Evolutionary conservation across 2,888 invertebrate genomes (phyloP).

Genomic region (Lochmaea crataegi): DNA sequence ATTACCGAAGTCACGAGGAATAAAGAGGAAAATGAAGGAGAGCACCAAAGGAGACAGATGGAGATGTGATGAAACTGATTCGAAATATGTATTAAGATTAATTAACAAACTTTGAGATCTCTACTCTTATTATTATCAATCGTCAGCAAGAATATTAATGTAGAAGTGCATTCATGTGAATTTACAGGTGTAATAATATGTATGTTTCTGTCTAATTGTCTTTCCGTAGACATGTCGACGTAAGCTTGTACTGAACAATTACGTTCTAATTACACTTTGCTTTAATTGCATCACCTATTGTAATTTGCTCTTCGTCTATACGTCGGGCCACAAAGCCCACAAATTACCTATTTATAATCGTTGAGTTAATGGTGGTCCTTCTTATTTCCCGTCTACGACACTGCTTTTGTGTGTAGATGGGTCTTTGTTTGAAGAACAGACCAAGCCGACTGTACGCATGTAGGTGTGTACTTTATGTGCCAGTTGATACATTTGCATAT

Average conservation of each 20-base stretch:
- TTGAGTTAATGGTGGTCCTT: conserved; percentile 30
- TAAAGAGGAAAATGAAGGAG: too few relatives aligned
- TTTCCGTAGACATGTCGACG: conserved; percentile 37
- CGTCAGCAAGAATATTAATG: neutral
- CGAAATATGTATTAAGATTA: too few relatives aligned
- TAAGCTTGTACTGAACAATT: conserved; percentile 46
- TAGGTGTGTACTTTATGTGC: conserved; percentile 1
- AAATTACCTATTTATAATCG: conserved; percentile 38
- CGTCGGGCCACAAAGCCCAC: conserved; percentile 12
- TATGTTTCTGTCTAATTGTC: conserved; percentile 26
- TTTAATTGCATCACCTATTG: conserved; percentile 46
- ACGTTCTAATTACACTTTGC: conserved; percentile 47
- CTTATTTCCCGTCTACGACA: conserved; percentile 29
- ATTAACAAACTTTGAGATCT: neutral
- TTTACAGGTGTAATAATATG: conserved; percentile 42
- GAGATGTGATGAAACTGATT: too few relatives aligned
- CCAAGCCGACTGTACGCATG: conserved; percentile 6
- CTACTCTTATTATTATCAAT: neutral
- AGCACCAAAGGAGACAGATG: too few relatives aligned
- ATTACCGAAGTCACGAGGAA: too few relatives aligned
- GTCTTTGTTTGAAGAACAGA: conserved; percentile 33
- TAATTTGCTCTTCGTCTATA: conserved; percentile 21
- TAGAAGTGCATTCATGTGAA: conserved; percentile 25
- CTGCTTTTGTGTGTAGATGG: conserved; percentile 29
- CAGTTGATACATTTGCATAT: conserved; percentile 6